These are phyloP conservation scores for Gymnocheta viridis DNA, from an alignment of 2,888 invertebrate species.

Conservation along the genomic window DNA sequence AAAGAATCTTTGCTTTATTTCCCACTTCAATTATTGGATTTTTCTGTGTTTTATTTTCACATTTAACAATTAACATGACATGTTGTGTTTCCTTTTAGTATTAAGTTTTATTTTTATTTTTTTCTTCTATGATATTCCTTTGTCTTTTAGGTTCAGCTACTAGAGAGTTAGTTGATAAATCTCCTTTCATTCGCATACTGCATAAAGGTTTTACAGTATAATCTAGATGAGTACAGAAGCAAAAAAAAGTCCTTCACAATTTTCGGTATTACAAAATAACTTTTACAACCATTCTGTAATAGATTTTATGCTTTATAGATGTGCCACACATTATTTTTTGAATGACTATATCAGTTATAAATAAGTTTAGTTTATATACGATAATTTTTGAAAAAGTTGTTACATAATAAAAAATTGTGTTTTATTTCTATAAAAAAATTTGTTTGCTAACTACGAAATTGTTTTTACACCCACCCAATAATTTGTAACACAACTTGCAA, in stretches of 20 bases:
- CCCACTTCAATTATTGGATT: constrained; percentile 66
- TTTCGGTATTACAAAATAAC: too few relatives aligned
- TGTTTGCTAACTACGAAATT: too few relatives aligned
- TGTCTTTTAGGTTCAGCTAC: constrained; percentile 49
- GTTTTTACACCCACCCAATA: not conserved
- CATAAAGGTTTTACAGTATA: not conserved
- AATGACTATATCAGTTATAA: too few relatives aligned
- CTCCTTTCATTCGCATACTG: constrained; percentile 46
- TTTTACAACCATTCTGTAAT: too few relatives aligned
- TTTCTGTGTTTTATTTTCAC: constrained; percentile 31
- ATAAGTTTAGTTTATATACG: too few relatives aligned
- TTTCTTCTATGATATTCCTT: not conserved
- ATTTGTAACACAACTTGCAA: not conserved
- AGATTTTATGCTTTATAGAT: too few relatives aligned
- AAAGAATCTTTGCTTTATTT: constrained; percentile 57
- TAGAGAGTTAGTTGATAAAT: constrained; percentile 43
- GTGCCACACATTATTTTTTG: too few relatives aligned
- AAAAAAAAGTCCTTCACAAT: too few relatives aligned
- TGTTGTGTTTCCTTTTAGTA: constrained; percentile 37
- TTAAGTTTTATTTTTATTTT: not conserved
- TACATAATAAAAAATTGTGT: too few relatives aligned
- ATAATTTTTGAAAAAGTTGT: too few relatives aligned
- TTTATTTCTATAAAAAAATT: too few relatives aligned
- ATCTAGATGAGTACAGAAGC: too few relatives aligned
- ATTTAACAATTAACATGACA: constrained; percentile 64